Conservation (phyloP, 2,797 vertebrate species). For the Notolabrus celidotus region DNA sequence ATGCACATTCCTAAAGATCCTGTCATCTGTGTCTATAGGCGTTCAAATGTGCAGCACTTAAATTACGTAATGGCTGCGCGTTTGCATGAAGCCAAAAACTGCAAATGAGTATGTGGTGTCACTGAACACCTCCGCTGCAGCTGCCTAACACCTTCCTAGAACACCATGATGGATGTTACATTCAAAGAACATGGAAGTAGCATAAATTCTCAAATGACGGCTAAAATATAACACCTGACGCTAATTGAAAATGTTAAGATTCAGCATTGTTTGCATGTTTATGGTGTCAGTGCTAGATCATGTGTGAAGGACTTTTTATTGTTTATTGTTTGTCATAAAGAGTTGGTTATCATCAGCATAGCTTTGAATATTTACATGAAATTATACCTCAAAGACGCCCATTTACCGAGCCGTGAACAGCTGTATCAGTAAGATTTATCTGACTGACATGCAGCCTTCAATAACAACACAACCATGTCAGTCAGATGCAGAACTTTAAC, state of each 20-base stretch:
- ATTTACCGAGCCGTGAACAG: background rate
- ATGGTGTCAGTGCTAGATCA: background rate
- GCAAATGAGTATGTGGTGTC: conserved; percentile 35
- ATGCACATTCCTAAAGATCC: background rate
- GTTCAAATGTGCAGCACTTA: conserved; percentile 40
- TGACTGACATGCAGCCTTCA: background rate
- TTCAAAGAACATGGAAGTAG: conserved; percentile 17
- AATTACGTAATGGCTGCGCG: conserved; percentile 25
- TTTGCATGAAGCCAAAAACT: conserved; percentile 28
- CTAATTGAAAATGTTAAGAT: conserved; percentile 21
- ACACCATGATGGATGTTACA: conserved; percentile 11
- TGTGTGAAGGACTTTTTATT: background rate
- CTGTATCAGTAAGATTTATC: conserved; percentile 7
- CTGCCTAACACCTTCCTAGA: conserved; percentile 45
- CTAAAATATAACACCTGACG: background rate
- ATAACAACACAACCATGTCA: conserved; percentile 1
- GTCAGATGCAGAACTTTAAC: background rate
- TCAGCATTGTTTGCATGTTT: background rate
- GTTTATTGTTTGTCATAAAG: background rate
- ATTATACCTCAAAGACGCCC: background rate
- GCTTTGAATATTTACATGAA: background rate
- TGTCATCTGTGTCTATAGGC: conserved; percentile 26
- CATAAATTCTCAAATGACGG: conserved; percentile 18
- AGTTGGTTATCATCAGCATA: conserved; percentile 3
- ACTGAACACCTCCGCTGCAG: conserved; percentile 44